Conservation (phyloP, 2,888 invertebrate species). For the Sialis fuliginosa region DNA sequence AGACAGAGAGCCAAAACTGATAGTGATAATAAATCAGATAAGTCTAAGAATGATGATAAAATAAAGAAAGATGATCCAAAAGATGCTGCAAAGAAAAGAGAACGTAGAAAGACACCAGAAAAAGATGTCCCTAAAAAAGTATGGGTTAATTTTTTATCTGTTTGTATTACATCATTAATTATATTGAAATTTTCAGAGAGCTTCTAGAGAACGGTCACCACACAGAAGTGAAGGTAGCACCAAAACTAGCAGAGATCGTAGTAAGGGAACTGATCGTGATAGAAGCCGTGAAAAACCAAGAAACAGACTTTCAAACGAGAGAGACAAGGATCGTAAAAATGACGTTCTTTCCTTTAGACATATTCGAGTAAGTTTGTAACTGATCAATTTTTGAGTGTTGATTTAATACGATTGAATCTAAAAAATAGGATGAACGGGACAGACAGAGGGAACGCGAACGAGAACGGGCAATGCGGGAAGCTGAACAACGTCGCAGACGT, state of each 20-base stretch:
- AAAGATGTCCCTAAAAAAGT: slow-evolving; percentile 7
- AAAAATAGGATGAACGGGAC: slow-evolving; percentile 48
- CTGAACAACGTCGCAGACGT: slow-evolving; percentile 60
- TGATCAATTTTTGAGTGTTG: slow-evolving; percentile 2
- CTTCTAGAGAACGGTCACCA: slow-evolving; percentile 9
- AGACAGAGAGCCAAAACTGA: neutral
- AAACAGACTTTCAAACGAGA: slow-evolving; percentile 15
- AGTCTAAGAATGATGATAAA: neutral
- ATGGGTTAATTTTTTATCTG: slow-evolving; percentile 5
- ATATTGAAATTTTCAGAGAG: neutral
- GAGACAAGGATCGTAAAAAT: slow-evolving; percentile 31
- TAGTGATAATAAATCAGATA: neutral
- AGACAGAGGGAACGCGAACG: slow-evolving; percentile 56
- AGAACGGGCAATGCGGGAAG: slow-evolving; percentile 55
- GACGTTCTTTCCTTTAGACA: slow-evolving; percentile 58
- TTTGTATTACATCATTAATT: too few species aligned
- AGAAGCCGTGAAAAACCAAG: slow-evolving; percentile 5
- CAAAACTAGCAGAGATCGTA: slow-evolving; percentile 1
- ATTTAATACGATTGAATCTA: slow-evolving; percentile 7
- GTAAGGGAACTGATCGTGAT: neutral
- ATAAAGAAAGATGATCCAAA: neutral
- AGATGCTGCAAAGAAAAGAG: slow-evolving; percentile 11
- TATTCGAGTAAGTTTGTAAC: neutral
- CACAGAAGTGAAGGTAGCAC: slow-evolving; percentile 5
- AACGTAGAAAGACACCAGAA: slow-evolving; percentile 19